phyloP scores from a whole-genome alignment of 1,140 invertebrate species.

The Conus ventricosus region DNA sequence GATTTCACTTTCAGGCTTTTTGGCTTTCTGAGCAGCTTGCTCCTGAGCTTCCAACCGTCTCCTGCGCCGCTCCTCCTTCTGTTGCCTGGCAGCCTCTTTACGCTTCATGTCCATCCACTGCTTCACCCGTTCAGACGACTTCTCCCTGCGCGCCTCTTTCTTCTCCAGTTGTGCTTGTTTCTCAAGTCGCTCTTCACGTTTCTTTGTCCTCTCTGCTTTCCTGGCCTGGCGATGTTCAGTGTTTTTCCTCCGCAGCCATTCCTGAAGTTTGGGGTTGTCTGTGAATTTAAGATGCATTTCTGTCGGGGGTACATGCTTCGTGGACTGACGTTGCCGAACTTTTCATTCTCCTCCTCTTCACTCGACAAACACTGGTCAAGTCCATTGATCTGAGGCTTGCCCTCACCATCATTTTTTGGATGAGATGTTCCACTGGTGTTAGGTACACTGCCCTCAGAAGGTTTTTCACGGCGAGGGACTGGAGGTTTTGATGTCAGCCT shows the following conservation, averaged over 20 bases:
- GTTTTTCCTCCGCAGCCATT: constrained; percentile 45
- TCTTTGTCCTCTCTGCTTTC: constrained; percentile 37
- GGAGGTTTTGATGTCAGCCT: constrained; percentile 8
- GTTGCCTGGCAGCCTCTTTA: constrained; percentile 35
- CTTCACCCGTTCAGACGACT: constrained; percentile 36
- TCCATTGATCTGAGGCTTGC: neutral
- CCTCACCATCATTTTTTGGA: neutral
- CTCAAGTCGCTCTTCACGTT: constrained; percentile 38
- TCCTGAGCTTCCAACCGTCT: constrained; percentile 29
- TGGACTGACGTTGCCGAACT: constrained; percentile 8
- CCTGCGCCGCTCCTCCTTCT: constrained; percentile 29
- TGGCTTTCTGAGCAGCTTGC: neutral
- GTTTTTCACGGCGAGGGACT: neutral
- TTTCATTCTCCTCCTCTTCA: neutral
- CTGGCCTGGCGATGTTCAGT: constrained; percentile 38
- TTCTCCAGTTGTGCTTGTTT: constrained; percentile 26
- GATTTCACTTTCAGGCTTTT: neutral
- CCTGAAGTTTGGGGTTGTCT: constrained; percentile 40
- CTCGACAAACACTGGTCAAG: neutral
- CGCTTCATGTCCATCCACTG: constrained; percentile 47
- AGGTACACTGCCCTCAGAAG: constrained; percentile 7
- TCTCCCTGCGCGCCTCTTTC: constrained; percentile 24
- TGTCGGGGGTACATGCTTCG: neutral
- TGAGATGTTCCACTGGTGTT: constrained; percentile 12
- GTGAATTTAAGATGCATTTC: constrained; percentile 44